These are phyloP conservation scores for Haplochromis burtoni DNA, from an alignment of 2,113 vertebrate species.

Conservation along the genomic window DNA sequence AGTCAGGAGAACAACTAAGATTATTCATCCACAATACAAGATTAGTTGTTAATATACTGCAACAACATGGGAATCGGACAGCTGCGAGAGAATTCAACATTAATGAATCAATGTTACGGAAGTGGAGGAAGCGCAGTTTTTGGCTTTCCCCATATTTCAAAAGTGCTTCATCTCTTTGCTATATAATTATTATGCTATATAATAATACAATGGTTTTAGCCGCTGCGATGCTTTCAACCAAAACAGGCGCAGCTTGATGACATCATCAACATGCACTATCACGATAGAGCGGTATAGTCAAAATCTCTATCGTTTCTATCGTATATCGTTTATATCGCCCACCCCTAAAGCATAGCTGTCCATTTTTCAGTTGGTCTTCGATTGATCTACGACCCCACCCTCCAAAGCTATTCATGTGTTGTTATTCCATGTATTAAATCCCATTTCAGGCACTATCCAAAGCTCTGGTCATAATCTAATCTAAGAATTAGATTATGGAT, in stretches of 20 bases:
- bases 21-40: no score
- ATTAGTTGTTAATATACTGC: no score
- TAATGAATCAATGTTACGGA: no score
- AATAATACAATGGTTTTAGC: not conserved
- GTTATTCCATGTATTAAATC: not conserved
- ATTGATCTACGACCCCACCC: not conserved
- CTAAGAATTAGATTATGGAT: not conserved
- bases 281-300: not conserved
- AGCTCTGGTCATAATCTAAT: fast-evolving
- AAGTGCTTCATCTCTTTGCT: no score
- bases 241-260: not conserved
- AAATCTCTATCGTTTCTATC: not conserved
- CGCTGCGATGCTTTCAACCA: fast-evolving
- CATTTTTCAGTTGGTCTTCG: not conserved
- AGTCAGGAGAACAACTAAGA: no score
- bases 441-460: not conserved
- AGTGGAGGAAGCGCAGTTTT: no score
- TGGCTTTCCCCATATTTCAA: no score
- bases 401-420: not conserved
- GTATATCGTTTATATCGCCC: fast-evolving
- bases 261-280: not conserved
- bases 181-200: no score
- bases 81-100: no score
- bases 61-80: no score
- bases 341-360: not conserved